Conservation (phyloP, 2,888 invertebrate species). For the Callyntrura guangdongensis region DNA sequence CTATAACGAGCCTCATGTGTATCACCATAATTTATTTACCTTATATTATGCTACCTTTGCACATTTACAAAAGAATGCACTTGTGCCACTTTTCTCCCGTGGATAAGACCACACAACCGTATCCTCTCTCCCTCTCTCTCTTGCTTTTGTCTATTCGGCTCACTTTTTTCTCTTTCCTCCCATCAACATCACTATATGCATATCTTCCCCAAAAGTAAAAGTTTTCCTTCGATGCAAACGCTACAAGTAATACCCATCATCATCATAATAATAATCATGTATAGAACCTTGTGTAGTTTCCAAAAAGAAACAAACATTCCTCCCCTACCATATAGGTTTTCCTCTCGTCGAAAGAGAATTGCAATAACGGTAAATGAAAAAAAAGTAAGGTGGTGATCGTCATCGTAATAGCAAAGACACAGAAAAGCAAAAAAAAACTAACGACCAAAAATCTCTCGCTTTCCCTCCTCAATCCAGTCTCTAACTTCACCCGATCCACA, state of each 20-base stretch:
- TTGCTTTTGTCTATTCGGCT: neutral
- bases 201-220: neutral
- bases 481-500: neutral
- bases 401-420: neutral
- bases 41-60: constrained; percentile 43
- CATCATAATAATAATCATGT: neutral
- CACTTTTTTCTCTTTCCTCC: neutral
- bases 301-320: constrained; percentile 11
- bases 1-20: neutral
- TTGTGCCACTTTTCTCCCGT: constrained; percentile 57
- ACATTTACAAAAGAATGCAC: constrained; percentile 56
- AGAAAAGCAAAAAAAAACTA: neutral
- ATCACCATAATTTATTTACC: constrained; percentile 59
- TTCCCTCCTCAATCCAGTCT: neutral
- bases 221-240: neutral
- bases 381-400: constrained; percentile 10
- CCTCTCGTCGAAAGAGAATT: neutral
- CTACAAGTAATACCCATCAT: constrained; percentile 6
- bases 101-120: constrained; percentile 3
- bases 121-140: neutral
- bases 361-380: constrained; percentile 27
- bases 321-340: neutral
- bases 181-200: too few species aligned
- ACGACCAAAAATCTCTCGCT: constrained; percentile 21
- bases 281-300: neutral